Base-by-base conservation (phyloP, 2,888 invertebrate species). In the Dasypolia templi region DNA sequence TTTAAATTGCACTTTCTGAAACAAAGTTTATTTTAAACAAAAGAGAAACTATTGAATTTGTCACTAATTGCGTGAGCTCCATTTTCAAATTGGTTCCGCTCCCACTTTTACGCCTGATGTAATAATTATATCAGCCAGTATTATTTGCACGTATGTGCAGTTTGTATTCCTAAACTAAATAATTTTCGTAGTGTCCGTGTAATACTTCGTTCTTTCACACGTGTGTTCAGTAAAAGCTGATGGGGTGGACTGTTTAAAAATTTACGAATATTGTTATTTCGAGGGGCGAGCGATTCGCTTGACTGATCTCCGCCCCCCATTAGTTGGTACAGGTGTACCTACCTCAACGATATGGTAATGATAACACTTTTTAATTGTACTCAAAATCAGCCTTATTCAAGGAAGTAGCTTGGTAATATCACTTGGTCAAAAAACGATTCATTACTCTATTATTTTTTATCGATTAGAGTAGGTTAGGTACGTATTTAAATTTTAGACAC, bases 281-380 rank as follows among this genome's bases (percentile, higher is more conserved):
- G 88, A 89, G 90, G 91, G 92, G 92, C 88, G 88, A 88, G 72
- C 84, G 95, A 90, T 89, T 83, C 91, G 93, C 89, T 90, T 91
- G 85, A 92, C 77, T 84, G 89, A 86, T 67, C 94, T 92, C 94
- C 68, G 82, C 12, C 77, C 95, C 94, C 87, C 80, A 79, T 61
- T 75, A 56, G 55, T 63, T 78, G 59, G 35, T 56, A 81, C 80
- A 83, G 87, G 86, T 86, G 87, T 75, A 82, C 69, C 44, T 77
- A 85, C 78, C 72, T 86, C 77, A 79, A 74, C 81, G 76, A 83
- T 81, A 80, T 87, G 87, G 85, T 86, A 87, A 85, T 85, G 86
- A 87, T 92, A 89, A 78, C 85, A 85, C 78, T 56, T 82, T 87
- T 87, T 87, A 85, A 84, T 84, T 53, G 56, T 44, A 62, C 56